phyloP scores from a whole-genome alignment of 2,797 vertebrate genomes.

The Melopsittacus undulatus region DNA sequence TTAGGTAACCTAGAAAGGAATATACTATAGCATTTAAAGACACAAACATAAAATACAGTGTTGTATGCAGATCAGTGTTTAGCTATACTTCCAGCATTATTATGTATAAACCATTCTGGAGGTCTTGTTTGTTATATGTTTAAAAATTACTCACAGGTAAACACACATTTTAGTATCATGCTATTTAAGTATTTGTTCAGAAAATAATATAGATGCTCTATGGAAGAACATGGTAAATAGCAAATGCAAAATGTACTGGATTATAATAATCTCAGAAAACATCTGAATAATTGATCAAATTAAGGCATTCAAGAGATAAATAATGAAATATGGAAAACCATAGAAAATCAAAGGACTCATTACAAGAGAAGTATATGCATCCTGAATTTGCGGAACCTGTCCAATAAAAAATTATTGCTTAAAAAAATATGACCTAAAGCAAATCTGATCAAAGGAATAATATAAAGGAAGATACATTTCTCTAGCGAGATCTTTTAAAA shows the following conservation, averaged over 20 bases:
- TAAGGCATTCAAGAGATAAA: background rate
- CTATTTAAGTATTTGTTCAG: background rate
- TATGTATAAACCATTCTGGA: background rate
- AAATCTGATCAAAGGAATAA: background rate
- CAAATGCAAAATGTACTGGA: background rate
- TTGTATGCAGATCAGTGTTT: background rate
- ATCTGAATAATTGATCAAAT: background rate
- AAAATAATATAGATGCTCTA: background rate
- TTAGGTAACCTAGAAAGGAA: constrained; percentile 29
- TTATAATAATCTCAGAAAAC: background rate
- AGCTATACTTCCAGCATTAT: background rate
- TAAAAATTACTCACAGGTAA: background rate
- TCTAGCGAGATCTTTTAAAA: background rate
- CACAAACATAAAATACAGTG: background rate
- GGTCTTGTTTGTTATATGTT: background rate
- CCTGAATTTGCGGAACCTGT: background rate
- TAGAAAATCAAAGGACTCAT: background rate
- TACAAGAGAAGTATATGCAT: background rate
- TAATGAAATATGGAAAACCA: background rate
- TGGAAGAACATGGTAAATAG: background rate
- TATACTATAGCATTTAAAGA: constrained; percentile 42
- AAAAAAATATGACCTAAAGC: background rate
- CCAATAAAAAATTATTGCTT: background rate
- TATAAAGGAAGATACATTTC: background rate
- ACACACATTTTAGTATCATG: background rate